These are phyloP conservation scores for Blennius ocellaris DNA, from an alignment of 2,113 vertebrate species.

Conservation along the genomic window DNA sequence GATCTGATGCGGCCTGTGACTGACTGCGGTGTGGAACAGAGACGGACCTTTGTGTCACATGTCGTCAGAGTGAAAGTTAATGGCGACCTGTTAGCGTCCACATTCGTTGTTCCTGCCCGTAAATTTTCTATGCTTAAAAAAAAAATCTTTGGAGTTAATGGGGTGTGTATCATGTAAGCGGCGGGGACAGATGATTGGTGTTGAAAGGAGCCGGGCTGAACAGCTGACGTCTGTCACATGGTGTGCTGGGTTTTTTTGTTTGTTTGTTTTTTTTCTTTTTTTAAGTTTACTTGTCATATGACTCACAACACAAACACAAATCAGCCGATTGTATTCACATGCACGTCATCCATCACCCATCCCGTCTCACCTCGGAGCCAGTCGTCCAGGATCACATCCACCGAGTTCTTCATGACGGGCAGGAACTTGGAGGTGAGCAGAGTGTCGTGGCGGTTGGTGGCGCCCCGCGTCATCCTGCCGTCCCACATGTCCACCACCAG, in stretches of 20 bases:
- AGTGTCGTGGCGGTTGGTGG: slow-evolving; percentile 71
- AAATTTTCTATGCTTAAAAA: no score
- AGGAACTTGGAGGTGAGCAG: slow-evolving; percentile 95
- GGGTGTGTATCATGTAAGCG: no score
- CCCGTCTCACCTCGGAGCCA: slow-evolving; percentile 89
- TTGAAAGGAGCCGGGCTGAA: no score
- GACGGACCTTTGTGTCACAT: neutral
- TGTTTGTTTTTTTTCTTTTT: neutral
- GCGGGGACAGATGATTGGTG: no score
- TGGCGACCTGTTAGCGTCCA: no score
- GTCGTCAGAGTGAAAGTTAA: neutral
- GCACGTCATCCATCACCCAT: no score
- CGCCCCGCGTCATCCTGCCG: slow-evolving; percentile 86
- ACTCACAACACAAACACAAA: no score
- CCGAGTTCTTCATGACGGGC: slow-evolving; percentile 92
- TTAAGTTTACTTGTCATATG: no score
- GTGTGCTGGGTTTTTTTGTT: neutral
- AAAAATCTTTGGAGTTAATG: no score
- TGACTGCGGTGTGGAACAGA: slow-evolving; percentile 4
- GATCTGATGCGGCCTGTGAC: slow-evolving; percentile 8
- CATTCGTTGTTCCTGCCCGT: no score
- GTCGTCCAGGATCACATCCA: slow-evolving; percentile 89
- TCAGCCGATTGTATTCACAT: no score
- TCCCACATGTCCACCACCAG: slow-evolving; percentile 93
- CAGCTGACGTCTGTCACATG: slow-evolving; percentile 16